A percentile compares a stretch with the other conserved stretches of the same genome.
phyloP scores from a whole-genome alignment of 2,888 invertebrate genomes.

The Epirrita christyi region DNA sequence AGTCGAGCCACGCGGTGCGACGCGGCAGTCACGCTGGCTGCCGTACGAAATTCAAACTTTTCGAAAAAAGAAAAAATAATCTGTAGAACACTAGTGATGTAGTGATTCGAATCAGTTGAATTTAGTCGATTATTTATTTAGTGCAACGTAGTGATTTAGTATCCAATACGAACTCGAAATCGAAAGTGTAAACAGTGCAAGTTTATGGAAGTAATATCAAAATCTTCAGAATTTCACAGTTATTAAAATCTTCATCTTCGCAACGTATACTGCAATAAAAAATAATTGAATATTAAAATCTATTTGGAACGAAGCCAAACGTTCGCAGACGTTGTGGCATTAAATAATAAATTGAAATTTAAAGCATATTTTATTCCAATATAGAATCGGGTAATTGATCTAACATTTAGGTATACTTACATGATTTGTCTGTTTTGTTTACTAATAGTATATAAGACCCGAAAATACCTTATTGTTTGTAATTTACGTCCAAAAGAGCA shows the following conservation, averaged over 20 bases:
- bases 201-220: slow-evolving; percentile 39
- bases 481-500: neutral
- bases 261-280: slow-evolving; percentile 31
- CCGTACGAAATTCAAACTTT: slow-evolving; percentile 53
- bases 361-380: slow-evolving; percentile 7
- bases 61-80: slow-evolving; percentile 31
- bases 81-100: slow-evolving; percentile 37
- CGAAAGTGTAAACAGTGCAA: slow-evolving; percentile 49
- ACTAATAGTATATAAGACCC: neutral
- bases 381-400: neutral
- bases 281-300: slow-evolving; percentile 30
- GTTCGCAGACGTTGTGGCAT: slow-evolving; percentile 23
- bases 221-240: slow-evolving; percentile 36
- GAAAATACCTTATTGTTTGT: slow-evolving; percentile 7
- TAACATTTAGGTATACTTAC: neutral
- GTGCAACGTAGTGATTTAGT: slow-evolving; percentile 30
- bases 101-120: slow-evolving; percentile 18
- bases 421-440: neutral
- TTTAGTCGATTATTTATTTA: slow-evolving; percentile 32
- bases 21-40: slow-evolving; percentile 61
- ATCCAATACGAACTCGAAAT: slow-evolving; percentile 40
- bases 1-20: slow-evolving; percentile 73
- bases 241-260: slow-evolving; percentile 29
- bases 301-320: slow-evolving; percentile 32
- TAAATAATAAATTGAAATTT: slow-evolving; percentile 20